Base-by-base conservation (phyloP, 1,140 invertebrate species). In the Drosophila nikananu region DNA sequence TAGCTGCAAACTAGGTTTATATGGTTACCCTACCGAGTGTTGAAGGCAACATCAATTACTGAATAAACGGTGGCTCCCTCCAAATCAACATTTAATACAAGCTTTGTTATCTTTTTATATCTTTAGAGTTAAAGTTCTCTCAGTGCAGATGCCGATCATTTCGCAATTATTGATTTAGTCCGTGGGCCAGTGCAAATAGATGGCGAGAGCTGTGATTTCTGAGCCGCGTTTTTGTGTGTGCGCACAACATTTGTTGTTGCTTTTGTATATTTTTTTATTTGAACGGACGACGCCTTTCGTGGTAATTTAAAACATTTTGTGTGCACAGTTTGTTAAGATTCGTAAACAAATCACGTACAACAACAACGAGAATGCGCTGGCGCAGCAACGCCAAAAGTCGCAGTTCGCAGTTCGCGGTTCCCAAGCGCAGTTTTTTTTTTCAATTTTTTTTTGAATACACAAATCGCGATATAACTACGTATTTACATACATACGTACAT, bases 301-400 rank as follows among this genome's bases (percentile, higher is more conserved):
- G 84, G 84, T 81, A 81, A 89, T 83, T 89, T 87, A 83, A 77
- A 75, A 49, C 68, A 89, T 83, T 72, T 80, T 89, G 81, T 87
- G 81, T 89, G 63, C 76, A 83, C 77, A 87, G 72, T 81, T 78
- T 74, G 84, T 84, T 87, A 83, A 89, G 84, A 83, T 83, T 87
- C 84, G 77, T 83, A 89, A 87, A 87, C 84, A 87, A 89, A 87
- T 87, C 83, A 87, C 83, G 84, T 87, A 61, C 77, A 89, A 83
- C 83, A 80, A 77, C 77, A 86, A 77, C 77, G 87, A 72, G 27
- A 52, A 72, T 49, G 25, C 62, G 63, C 67, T 60, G 35, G 25
- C 70, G 59, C 46, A 61, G 42, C 64, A 65, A 32, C 55, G 39
- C 41, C 49, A 61, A 57, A 57, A 57, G 54, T 57, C 54, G 54